Conservation (phyloP, 2,888 invertebrate genomes). For the Alloplasta piceator region DNA sequence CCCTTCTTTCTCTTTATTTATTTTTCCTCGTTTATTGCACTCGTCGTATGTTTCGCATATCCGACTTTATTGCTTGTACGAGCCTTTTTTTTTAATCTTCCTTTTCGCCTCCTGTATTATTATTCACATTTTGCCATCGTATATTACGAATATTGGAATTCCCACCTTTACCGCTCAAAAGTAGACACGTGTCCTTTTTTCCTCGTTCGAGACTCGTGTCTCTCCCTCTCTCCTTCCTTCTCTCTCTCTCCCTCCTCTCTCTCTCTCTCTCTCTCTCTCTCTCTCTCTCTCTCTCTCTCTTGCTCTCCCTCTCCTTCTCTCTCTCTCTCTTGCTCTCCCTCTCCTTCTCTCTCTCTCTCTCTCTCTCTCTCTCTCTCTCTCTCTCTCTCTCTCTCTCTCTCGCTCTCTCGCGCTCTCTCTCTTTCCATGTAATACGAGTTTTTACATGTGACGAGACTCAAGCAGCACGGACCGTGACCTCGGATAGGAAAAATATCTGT, state of each 20-base stretch:
- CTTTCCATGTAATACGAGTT: no score
- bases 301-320: background rate
- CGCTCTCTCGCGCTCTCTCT: no score
- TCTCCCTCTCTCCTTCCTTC: background rate
- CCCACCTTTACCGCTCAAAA: background rate
- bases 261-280: no score
- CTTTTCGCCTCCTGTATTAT: background rate
- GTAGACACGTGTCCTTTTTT: background rate
- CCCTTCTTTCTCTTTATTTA: background rate
- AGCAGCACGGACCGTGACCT: no score
- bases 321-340: no score
- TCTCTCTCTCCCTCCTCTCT: background rate
- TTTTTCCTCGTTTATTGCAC: constrained; percentile 15
- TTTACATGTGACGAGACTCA: no score
- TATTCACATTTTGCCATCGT: background rate
- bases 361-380: background rate
- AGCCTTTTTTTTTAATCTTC: background rate
- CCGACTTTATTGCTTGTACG: no score
- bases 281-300: background rate
- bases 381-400: no score
- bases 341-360: background rate
- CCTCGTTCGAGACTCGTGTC: background rate
- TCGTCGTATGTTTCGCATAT: background rate
- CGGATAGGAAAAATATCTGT: no score
- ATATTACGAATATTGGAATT: constrained; percentile 3